These are phyloP conservation scores for Halichondria panicea DNA, from an alignment of 37 sponge, comb jelly and placozoan species.

Conservation along the genomic window DNA sequence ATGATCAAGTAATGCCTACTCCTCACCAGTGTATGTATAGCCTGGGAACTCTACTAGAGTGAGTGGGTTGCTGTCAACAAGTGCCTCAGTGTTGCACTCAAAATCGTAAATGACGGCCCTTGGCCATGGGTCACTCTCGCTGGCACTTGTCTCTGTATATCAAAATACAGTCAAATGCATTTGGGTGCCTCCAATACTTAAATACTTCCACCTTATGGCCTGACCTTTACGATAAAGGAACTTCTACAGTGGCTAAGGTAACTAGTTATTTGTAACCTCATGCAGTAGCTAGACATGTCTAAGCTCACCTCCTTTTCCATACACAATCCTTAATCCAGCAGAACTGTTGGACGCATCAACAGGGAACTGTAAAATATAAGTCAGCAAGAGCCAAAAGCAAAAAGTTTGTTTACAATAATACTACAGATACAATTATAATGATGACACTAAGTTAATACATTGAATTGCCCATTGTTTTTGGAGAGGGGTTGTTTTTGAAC, in stretches of 20 bases:
- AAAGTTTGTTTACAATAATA: too few species aligned
- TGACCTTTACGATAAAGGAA: too few species aligned
- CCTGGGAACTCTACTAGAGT: slow-evolving; percentile 43
- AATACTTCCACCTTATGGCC: too few species aligned
- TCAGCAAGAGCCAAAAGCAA: neutral
- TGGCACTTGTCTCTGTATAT: neutral
- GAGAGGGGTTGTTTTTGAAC: neutral
- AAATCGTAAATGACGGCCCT: slow-evolving; percentile 59
- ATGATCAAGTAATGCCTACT: neutral
- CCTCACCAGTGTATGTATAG: slow-evolving; percentile 49
- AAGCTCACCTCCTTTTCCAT: slow-evolving; percentile 61
- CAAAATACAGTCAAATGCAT: too few species aligned
- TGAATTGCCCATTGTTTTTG: too few species aligned
- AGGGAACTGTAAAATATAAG: slow-evolving; percentile 50
- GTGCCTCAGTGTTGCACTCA: slow-evolving; percentile 42
- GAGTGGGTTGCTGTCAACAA: neutral
- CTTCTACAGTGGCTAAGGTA: neutral
- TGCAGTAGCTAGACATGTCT: neutral
- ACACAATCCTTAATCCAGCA: slow-evolving; percentile 63
- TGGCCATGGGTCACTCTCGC: slow-evolving; percentile 11
- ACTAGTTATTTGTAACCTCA: neutral
- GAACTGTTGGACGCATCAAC: slow-evolving; percentile 53
- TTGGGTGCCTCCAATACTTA: too few species aligned
- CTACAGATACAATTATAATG: too few species aligned
- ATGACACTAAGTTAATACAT: too few species aligned